phyloP scores from a whole-genome alignment of 1,140 invertebrate species.

The Lethrus apterus region DNA sequence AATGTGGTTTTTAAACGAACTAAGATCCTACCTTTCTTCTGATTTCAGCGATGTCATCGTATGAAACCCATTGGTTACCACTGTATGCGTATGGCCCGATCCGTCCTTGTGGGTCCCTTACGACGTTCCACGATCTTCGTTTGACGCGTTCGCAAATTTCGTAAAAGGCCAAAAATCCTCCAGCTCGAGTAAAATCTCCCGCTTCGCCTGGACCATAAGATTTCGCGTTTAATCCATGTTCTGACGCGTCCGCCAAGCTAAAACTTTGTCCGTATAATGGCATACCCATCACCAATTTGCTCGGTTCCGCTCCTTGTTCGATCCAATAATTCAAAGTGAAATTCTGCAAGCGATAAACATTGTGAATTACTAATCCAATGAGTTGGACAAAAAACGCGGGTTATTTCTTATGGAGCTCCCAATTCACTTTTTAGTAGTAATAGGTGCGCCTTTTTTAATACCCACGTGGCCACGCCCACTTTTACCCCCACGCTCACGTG shows the following conservation, averaged over 20 bases:
- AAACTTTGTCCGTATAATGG: constrained; percentile 80
- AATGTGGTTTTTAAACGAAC: constrained; percentile 2
- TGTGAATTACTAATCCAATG: too few relatives aligned
- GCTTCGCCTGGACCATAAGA: constrained; percentile 67
- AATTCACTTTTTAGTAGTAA: too few relatives aligned
- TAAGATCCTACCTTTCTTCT: constrained; percentile 41
- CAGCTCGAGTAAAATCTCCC: constrained; percentile 68
- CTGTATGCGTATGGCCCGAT: constrained; percentile 67
- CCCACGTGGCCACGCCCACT: too few relatives aligned
- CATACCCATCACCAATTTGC: constrained; percentile 73
- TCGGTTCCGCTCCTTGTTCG: constrained; percentile 58
- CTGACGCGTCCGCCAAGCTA: constrained; percentile 53
- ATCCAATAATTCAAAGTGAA: constrained; percentile 77
- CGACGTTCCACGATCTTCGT: constrained; percentile 56
- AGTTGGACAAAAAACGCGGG: too few relatives aligned
- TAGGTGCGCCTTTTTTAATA: too few relatives aligned
- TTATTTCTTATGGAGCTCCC: too few relatives aligned
- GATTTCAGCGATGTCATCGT: constrained; percentile 65
- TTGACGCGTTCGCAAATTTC: constrained; percentile 63
- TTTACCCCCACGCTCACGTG: too few relatives aligned
- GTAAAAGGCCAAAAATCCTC: constrained; percentile 78
- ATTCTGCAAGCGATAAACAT: constrained; percentile 50
- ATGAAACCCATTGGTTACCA: constrained; percentile 76
- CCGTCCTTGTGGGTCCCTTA: constrained; percentile 51
- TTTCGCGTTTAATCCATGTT: constrained; percentile 56